A percentile compares a stretch with the other conserved stretches of the same genome.
Evolutionary conservation across 2,113 vertebrate genomes (phyloP).

Genomic region (Heterocephalus glaber): DNA sequence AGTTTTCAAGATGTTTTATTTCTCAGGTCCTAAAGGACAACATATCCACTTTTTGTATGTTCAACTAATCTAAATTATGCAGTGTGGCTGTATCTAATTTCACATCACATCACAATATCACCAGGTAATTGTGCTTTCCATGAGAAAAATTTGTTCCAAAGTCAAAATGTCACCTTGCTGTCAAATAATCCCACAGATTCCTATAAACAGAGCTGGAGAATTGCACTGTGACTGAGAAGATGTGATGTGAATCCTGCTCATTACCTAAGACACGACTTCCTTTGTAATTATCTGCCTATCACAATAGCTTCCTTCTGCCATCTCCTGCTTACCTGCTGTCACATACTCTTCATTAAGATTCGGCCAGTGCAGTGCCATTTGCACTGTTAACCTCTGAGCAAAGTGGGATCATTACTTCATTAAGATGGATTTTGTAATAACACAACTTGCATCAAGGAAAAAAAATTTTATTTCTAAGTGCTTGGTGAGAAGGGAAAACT

Average conservation of each 20-base stretch:
- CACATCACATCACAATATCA: slow-evolving; percentile 77
- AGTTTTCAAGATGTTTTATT: too few species aligned
- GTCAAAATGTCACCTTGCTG: slow-evolving; percentile 86
- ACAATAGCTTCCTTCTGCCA: slow-evolving; percentile 74
- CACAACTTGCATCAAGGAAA: slow-evolving; percentile 76
- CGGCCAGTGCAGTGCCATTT: slow-evolving; percentile 71
- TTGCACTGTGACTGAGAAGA: slow-evolving; percentile 81
- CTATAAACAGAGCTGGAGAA: slow-evolving; percentile 81
- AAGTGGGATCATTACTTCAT: slow-evolving; percentile 81
- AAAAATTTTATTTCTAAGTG: background rate
- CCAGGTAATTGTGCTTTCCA: slow-evolving; percentile 81
- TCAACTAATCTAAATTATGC: slow-evolving; percentile 74
- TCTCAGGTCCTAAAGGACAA: slow-evolving; percentile 62
- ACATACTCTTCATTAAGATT: slow-evolving; percentile 84
- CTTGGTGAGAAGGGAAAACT: background rate
- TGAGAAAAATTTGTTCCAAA: slow-evolving; percentile 84
- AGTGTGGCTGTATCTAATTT: slow-evolving; percentile 75
- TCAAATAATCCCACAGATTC: slow-evolving; percentile 86
- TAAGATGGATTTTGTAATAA: slow-evolving; percentile 82
- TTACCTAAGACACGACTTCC: slow-evolving; percentile 83
- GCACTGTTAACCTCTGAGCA: slow-evolving; percentile 82
- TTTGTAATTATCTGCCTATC: slow-evolving; percentile 83
- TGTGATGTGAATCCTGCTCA: slow-evolving; percentile 84
- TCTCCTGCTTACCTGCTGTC: slow-evolving; percentile 78
- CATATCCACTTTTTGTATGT: slow-evolving; percentile 64